A percentile compares a stretch with the other conserved stretches of the same genome.
These are phyloP conservation scores for Styela clava DNA, from an alignment of 23 tunicate genomes.

Conservation along the genomic window DNA sequence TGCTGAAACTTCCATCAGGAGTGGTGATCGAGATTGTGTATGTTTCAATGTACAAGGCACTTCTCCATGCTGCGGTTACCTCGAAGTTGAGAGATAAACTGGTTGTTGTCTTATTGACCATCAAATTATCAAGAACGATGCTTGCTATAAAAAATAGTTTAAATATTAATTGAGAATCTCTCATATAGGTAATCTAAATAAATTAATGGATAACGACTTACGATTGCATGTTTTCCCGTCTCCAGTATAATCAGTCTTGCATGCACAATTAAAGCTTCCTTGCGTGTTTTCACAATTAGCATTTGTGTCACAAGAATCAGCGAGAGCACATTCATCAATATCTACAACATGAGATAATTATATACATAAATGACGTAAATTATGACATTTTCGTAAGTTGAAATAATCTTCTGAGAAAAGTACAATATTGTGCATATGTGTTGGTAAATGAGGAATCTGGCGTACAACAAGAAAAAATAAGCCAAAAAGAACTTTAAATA, in stretches of 20 bases:
- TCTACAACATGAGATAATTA: conserved; percentile 15
- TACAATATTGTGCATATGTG: too few species aligned
- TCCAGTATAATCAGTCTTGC: conserved; percentile 38
- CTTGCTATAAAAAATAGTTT: conserved; percentile 1
- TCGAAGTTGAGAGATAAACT: conserved; percentile 22
- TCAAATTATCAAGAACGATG: not conserved
- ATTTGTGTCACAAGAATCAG: conserved; percentile 33
- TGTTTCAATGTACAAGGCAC: not conserved
- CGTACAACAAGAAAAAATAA: too few species aligned
- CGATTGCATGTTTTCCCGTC: conserved; percentile 52
- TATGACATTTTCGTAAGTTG: too few species aligned
- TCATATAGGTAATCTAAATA: not conserved
- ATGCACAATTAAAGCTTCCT: conserved; percentile 45
- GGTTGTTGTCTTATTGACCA: not conserved
- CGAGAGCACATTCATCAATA: conserved; percentile 32
- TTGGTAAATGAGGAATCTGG: too few species aligned
- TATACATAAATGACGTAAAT: conserved; percentile 15
- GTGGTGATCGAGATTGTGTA: not conserved
- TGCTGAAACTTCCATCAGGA: not conserved
- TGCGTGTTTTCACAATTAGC: conserved; percentile 41
- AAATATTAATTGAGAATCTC: not conserved
- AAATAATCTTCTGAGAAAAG: too few species aligned
- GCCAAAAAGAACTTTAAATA: too few species aligned
- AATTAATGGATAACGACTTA: conserved; percentile 34
- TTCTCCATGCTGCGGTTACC: conserved; percentile 8